Conservation (phyloP, 2,113 vertebrate species). For the Crotalus tigris region DNA sequence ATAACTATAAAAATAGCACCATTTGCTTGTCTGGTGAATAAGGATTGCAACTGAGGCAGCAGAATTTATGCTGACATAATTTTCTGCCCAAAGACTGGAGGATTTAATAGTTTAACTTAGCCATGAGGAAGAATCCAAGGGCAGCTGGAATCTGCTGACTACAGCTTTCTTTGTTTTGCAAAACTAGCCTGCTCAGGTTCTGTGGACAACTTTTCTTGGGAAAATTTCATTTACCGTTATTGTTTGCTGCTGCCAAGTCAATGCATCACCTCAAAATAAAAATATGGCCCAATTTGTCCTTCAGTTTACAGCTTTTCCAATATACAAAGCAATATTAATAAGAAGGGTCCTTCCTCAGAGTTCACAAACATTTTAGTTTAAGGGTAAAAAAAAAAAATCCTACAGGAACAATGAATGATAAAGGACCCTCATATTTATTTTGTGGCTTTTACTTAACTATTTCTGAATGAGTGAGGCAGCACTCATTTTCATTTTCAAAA, state of each 20-base stretch:
- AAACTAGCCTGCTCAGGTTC: constrained; percentile 46
- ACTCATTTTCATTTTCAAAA: constrained; percentile 62
- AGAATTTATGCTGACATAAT: background rate
- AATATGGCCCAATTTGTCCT: constrained; percentile 36
- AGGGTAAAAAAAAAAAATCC: constrained; percentile 17
- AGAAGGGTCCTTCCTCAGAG: constrained; percentile 24
- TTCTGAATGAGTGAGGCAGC: constrained; percentile 53
- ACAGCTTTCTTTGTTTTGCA: constrained; percentile 35
- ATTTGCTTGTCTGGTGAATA: background rate
- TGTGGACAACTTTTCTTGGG: constrained; percentile 46
- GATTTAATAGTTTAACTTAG: background rate
- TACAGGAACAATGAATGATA: constrained; percentile 44
- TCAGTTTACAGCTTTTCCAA: constrained; percentile 47
- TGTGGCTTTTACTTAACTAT: constrained; percentile 26
- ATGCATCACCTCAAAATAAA: constrained; percentile 45
- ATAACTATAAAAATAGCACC: background rate
- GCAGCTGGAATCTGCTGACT: constrained; percentile 49
- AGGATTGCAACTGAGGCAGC: background rate
- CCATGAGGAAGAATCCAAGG: background rate
- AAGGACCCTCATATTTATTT: constrained; percentile 40
- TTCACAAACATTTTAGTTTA: constrained; percentile 33
- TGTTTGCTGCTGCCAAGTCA: constrained; percentile 53
- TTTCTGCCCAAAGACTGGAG: background rate
- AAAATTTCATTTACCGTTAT: constrained; percentile 35
- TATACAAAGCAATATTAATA: constrained; percentile 36